A percentile compares a stretch with the other conserved stretches of the same genome.
Conservation (phyloP, 2,797 vertebrate species). For the Platyrinchus mystaceus region DNA sequence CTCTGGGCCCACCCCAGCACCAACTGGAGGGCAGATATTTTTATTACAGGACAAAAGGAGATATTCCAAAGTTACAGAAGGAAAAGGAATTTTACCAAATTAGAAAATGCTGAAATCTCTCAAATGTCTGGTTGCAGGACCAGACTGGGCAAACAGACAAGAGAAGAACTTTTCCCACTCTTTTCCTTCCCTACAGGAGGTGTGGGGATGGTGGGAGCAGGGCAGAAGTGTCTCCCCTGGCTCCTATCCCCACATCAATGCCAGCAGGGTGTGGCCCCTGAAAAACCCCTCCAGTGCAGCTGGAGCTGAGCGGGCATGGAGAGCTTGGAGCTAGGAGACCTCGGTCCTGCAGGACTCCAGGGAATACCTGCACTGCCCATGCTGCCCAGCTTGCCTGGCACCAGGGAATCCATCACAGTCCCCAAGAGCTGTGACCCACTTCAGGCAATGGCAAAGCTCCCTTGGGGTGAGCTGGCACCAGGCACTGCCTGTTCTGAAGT, state of each 20-base stretch:
- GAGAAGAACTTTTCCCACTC: background rate
- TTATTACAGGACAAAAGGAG: background rate
- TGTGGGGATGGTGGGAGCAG: background rate
- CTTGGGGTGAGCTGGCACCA: background rate
- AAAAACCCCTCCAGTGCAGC: background rate
- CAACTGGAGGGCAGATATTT: background rate
- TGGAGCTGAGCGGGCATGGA: background rate
- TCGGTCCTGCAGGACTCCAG: background rate
- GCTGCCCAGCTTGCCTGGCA: background rate
- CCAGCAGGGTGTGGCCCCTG: background rate
- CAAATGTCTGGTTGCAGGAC: background rate
- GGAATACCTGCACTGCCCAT: background rate
- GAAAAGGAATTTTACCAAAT: background rate
- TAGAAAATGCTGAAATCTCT: background rate
- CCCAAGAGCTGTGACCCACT: background rate
- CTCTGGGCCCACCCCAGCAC: background rate
- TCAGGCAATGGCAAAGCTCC: background rate
- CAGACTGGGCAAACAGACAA: too few species aligned
- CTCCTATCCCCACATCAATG: background rate
- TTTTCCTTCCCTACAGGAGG: background rate
- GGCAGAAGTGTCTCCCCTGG: background rate
- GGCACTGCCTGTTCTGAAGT: background rate
- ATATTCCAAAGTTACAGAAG: background rate
- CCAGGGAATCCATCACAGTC: rapidly evolving
- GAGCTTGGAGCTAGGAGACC: background rate